Conservation (phyloP, 1,140 invertebrate species). For the Melitaea cinxia region DNA sequence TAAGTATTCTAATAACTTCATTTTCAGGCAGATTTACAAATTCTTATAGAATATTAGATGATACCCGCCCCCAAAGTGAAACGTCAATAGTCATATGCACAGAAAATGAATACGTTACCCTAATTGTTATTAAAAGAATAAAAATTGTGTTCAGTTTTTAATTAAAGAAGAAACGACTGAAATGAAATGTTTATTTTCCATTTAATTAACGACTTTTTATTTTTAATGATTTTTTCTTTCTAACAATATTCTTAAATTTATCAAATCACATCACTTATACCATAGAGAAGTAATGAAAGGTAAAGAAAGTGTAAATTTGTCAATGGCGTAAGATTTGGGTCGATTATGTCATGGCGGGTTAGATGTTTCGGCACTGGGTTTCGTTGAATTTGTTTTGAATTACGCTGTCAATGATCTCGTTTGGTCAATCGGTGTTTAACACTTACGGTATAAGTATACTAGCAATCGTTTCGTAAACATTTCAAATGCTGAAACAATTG, state of each 20-base stretch:
- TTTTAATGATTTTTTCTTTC: background rate
- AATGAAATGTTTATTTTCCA: no score
- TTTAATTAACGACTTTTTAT: no score
- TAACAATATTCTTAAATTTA: background rate
- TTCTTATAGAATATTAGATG: slow-evolving; percentile 37
- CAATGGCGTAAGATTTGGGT: slow-evolving; percentile 74
- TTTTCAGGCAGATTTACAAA: slow-evolving; percentile 37
- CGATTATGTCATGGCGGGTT: slow-evolving; percentile 83
- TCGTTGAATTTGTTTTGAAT: slow-evolving; percentile 78
- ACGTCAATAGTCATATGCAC: slow-evolving; percentile 57
- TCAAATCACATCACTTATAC: slow-evolving; percentile 13
- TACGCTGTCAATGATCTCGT: slow-evolving; percentile 80
- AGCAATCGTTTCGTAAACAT: slow-evolving; percentile 73
- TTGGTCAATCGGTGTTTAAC: slow-evolving; percentile 66
- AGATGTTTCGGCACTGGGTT: slow-evolving; percentile 80
- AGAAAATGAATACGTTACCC: background rate
- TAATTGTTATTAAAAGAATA: background rate
- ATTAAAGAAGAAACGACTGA: no score
- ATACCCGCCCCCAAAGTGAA: slow-evolving; percentile 77
- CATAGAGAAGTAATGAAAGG: slow-evolving; percentile 44
- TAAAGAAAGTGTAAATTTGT: slow-evolving; percentile 46
- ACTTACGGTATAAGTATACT: slow-evolving; percentile 69
- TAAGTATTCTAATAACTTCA: slow-evolving; percentile 35
- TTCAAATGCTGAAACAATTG: slow-evolving; percentile 96
- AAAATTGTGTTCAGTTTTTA: no score